Evolutionary conservation across 2,888 invertebrate genomes (phyloP).

Genomic region (Oeneis ivallda): DNA sequence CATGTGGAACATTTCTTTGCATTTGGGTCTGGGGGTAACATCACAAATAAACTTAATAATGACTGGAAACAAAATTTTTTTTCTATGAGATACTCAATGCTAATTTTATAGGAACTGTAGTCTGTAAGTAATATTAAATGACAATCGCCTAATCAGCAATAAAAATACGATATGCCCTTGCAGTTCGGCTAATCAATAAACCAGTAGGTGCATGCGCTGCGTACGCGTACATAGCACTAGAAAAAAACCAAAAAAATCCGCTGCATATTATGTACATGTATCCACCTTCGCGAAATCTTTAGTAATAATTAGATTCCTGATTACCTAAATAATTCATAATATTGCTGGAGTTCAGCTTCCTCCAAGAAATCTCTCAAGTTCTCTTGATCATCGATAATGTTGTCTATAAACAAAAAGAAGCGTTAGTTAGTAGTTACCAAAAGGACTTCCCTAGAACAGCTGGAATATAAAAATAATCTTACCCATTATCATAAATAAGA

Average conservation of each 20-base stretch:
- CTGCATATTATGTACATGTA: not conserved
- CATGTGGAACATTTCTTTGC: too few relatives aligned
- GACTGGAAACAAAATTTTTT: too few relatives aligned
- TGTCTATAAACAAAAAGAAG: conserved; percentile 54
- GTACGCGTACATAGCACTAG: conserved; percentile 1
- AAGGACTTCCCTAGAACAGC: not conserved
- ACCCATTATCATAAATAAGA: conserved; percentile 47
- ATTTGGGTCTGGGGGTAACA: too few relatives aligned
- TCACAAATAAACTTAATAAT: too few relatives aligned
- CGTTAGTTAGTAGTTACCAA: conserved; percentile 3
- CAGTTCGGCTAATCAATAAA: conserved; percentile 19
- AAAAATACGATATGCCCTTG: not conserved
- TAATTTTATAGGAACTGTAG: too few relatives aligned
- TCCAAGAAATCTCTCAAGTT: conserved; percentile 89
- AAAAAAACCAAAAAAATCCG: conserved; percentile 20
- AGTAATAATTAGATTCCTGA: conserved; percentile 13
- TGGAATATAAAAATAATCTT: conserved; percentile 37
- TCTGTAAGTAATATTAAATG: not conserved
- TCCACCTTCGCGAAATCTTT: conserved; percentile 17
- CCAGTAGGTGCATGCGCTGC: conserved; percentile 21
- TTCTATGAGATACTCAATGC: too few relatives aligned
- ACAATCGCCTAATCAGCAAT: not conserved
- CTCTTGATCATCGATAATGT: conserved; percentile 57
- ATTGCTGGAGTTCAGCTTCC: conserved; percentile 96
- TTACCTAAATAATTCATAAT: conserved; percentile 79